Conservation (phyloP, 1,140 invertebrate species). For the Hycleus phaleratus region DNA sequence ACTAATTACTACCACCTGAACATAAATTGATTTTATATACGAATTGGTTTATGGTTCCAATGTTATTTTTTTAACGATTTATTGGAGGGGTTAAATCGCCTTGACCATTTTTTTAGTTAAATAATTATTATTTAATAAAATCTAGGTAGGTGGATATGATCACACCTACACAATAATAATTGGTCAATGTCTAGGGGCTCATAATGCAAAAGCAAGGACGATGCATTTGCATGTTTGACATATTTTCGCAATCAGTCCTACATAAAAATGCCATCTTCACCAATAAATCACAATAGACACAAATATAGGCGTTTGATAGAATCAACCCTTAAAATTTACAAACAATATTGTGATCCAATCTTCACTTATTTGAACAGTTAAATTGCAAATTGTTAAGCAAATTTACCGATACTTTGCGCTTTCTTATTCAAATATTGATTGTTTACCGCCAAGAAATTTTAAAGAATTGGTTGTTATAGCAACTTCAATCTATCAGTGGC, state of each 20-base stretch:
- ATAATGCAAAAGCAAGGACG: slow-evolving; percentile 17
- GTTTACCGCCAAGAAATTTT: no score
- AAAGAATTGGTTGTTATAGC: no score
- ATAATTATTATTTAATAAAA: slow-evolving; percentile 4
- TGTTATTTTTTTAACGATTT: slow-evolving; percentile 7
- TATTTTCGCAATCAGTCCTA: slow-evolving; percentile 18
- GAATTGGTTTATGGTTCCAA: slow-evolving; percentile 14
- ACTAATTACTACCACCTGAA: slow-evolving; percentile 25
- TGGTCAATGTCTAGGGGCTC: slow-evolving; percentile 24
- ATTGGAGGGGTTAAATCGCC: slow-evolving; percentile 23
- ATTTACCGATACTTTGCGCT: no score
- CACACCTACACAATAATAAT: slow-evolving; percentile 15
- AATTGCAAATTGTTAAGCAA: no score
- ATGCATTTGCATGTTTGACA: slow-evolving; percentile 19
- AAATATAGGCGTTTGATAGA: no score
- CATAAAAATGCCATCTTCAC: slow-evolving; percentile 1
- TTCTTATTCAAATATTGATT: no score
- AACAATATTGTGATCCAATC: no score
- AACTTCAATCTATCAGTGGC: no score
- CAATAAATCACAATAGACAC: not conserved
- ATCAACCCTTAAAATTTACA: no score
- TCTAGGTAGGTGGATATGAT: not conserved
- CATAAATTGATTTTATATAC: slow-evolving; percentile 26
- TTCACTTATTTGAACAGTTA: no score
- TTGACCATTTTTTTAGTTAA: slow-evolving; percentile 29